These are phyloP conservation scores for Exaiptasia diaphana DNA, from an alignment of 64 coral and sea anemone genomes.

Conservation along the genomic window DNA sequence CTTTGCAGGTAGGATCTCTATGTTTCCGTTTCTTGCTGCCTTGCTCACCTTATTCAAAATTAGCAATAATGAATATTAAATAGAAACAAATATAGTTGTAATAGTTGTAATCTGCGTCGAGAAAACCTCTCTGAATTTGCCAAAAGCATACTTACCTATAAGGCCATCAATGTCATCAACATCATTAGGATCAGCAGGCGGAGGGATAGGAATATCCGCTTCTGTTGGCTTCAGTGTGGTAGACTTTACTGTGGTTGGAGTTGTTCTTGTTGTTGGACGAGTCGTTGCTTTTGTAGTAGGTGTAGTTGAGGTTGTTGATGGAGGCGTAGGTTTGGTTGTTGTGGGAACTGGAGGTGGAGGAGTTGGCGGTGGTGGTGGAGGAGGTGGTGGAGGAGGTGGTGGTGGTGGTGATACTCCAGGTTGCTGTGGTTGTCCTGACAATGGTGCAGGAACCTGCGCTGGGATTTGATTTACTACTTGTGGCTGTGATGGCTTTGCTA, in stretches of 20 bases:
- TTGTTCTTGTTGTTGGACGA: not conserved
- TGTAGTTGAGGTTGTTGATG: not conserved
- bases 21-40: constrained; percentile 83
- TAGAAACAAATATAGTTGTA: not conserved
- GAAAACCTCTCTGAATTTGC: not conserved
- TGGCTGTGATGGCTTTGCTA: too few species aligned
- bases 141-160: not conserved
- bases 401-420: not conserved
- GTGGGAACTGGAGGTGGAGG: not conserved
- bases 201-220: not conserved
- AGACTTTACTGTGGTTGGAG: not conserved
- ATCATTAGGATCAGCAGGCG: not conserved
- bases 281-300: not conserved
- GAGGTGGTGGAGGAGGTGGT: not conserved
- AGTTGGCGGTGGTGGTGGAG: not conserved
- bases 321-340: not conserved
- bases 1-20: constrained; percentile 54
- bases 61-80: not conserved
- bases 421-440: not conserved
- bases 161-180: not conserved
- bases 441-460: too few species aligned
- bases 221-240: not conserved
- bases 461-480: too few species aligned
- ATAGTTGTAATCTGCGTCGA: not conserved
- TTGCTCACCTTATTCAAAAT: constrained; percentile 1